These are phyloP conservation scores for Brachynemurus nebulosus DNA, from an alignment of 2,888 invertebrate genomes.

Conservation along the genomic window DNA sequence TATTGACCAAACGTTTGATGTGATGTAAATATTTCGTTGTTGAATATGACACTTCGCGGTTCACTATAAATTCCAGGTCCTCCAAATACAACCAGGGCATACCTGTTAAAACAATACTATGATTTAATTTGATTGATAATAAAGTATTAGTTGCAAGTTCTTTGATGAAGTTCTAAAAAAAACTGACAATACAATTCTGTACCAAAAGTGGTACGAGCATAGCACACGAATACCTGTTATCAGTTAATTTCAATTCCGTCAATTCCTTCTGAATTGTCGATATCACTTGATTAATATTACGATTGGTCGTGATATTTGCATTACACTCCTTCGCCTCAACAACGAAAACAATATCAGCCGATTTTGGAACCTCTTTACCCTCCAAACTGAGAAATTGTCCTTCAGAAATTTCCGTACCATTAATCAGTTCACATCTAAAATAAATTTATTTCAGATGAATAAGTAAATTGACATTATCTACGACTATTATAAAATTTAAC, in stretches of 20 bases:
- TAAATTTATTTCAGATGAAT: background rate
- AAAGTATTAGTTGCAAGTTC: background rate
- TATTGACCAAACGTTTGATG: constrained; percentile 47
- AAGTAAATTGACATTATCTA: background rate
- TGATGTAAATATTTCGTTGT: constrained; percentile 55
- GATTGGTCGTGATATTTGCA: constrained; percentile 45
- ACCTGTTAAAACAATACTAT: constrained; percentile 35
- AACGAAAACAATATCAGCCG: constrained; percentile 78
- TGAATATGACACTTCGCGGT: constrained; percentile 58
- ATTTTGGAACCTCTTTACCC: constrained; percentile 41
- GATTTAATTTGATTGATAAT: background rate
- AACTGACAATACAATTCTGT: no score
- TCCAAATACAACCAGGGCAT: constrained; percentile 71
- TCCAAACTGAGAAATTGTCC: constrained; percentile 58
- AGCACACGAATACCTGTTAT: constrained; percentile 57
- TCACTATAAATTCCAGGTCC: constrained; percentile 57
- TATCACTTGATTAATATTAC: constrained; percentile 55
- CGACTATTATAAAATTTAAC: background rate
- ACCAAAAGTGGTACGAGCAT: no score
- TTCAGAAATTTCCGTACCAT: constrained; percentile 51
- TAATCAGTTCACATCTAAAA: constrained; percentile 46
- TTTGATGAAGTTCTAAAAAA: background rate
- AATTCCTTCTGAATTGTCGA: constrained; percentile 56
- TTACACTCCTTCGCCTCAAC: constrained; percentile 81
- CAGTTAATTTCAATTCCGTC: constrained; percentile 41